Percentiles rank a stretch among this genome's conserved stretches.
phyloP scores from a whole-genome alignment of 1,140 invertebrate genomes.

The Macrosteles quadrilineatus region DNA sequence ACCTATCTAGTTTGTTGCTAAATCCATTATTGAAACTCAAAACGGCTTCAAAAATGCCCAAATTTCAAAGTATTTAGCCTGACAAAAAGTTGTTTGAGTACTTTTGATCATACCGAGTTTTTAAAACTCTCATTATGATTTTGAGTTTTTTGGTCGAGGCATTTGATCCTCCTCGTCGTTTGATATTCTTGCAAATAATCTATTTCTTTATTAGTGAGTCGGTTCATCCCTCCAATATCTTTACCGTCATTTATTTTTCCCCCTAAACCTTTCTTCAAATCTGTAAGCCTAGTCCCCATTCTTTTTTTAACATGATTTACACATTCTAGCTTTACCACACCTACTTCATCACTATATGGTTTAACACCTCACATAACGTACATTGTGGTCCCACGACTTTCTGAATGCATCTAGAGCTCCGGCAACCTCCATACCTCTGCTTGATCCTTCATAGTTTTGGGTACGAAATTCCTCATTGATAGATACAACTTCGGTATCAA shows the following conservation, averaged over 20 bases:
- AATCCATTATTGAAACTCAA: constrained; percentile 28
- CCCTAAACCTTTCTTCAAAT: background rate
- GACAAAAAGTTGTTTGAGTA: constrained; percentile 36
- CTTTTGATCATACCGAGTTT: constrained; percentile 39
- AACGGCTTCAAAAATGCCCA: constrained; percentile 15
- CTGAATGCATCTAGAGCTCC: no score
- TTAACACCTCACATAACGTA: no score
- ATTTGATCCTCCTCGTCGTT: constrained; percentile 10
- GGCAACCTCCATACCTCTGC: no score
- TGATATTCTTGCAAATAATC: constrained; percentile 25
- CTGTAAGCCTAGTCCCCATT: constrained; percentile 2
- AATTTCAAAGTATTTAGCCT: constrained; percentile 15
- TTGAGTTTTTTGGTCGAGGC: constrained; percentile 40
- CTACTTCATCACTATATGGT: constrained; percentile 29
- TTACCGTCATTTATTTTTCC: constrained; percentile 8
- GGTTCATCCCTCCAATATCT: background rate
- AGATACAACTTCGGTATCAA: no score
- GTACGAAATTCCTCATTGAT: background rate
- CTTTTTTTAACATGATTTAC: constrained; percentile 33
- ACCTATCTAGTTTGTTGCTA: background rate
- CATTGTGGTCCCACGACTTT: no score
- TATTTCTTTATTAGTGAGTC: constrained; percentile 7
- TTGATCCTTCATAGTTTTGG: no score
- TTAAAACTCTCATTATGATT: constrained; percentile 42
- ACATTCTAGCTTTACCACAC: constrained; percentile 34